Evolutionary conservation across 2,797 vertebrate genomes (phyloP), one percentile per base, ranked within the genome.

Genomic region (Sebastes goodei): DNA sequence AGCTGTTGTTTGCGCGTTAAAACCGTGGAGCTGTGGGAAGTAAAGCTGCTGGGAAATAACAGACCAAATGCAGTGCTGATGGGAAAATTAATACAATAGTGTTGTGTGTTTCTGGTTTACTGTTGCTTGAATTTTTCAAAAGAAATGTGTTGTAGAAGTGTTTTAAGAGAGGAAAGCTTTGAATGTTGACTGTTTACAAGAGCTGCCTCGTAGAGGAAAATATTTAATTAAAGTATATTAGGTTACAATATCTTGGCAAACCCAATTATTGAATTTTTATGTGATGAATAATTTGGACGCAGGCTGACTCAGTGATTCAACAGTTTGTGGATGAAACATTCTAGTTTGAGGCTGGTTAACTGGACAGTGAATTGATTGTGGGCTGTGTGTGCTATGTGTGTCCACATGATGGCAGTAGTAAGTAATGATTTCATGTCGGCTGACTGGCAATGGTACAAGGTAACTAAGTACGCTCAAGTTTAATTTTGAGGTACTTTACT

Each of bases 371-470:
- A 5, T 3, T 7, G 10, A 17, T 20, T 0, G 15, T 59, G 10
- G 21, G 32, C n/a, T 52, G 46, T 21, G 35, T 12, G 23, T 56
- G 57, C 9, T 59, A 2, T n/a, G 4, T 79, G 33, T 79, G 33
- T 35, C 93, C 93, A 93, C 90, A 86, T 23, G 93, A 57, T 78
- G 93, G 90, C 91, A 88, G 91, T 6, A 88, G 69, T 55, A 27
- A 23, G 33, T 17, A 55, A 29, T 5, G 56, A 69, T 73, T 80
- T 63, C 3, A 49, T 42, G 1, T 11, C 29, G 7, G 4, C 59
- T 49, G 25, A 11, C 59, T 20, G 27, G 2, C 23, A 38, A 4
- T 0, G 7, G 20, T 29, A 5, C 15, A 70, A 2, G 10, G 21
- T 12, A 33, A 74, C n/a, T 4, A 2, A 27, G 27, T 10, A 8